Evolutionary conservation across 2,797 vertebrate genomes (phyloP), one percentile per base, ranked within the genome.

Genomic region (Parambassis ranga): DNA sequence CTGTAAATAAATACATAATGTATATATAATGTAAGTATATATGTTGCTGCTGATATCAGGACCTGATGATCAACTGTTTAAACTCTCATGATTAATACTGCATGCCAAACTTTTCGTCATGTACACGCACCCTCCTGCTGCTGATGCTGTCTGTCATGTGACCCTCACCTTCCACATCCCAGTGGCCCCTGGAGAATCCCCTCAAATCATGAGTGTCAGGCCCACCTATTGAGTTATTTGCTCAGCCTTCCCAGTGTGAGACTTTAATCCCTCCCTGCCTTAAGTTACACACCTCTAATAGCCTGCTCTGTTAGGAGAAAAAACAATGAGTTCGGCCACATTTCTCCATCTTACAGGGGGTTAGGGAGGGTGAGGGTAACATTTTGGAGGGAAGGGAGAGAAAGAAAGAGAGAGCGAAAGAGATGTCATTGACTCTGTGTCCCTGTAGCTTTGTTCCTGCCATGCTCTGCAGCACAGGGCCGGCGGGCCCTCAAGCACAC

Each of bases 361-460:
- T 5, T 30, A 58, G 35, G 20, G 48, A 28, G 37, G 30, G 23
- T 31, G 28, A 49, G 36, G 64, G 3, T n/a, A 11, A 26, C 9
- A 61, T 56, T 42, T 75, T 33, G 6, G 18, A 46, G 44, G 39
- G 22, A 61, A 56, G 44, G 28, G 33, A 53, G 58, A 35, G 41
- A 75, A 23, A 49, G 35, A 77, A 20, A 66, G 43, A 35, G 53
- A 62, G 9, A 52, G 59, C 65, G 75, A 85, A 67, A 86, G 81
- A 90, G 83, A 87, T 89, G 81, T 89, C 87, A 87, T 75, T 77
- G 85, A 83, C 79, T 87, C 81, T 16, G 70, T 56, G 83, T 86
- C 87, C 83, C 87, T 51, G 75, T 80, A 82, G 90, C 78, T 89
- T 86, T 88, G 86, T 88, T 81, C 80, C 80, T 79, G 82, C 78